phyloP scores from a whole-genome alignment of 2,888 invertebrate species.

The Tortricodes alternella region DNA sequence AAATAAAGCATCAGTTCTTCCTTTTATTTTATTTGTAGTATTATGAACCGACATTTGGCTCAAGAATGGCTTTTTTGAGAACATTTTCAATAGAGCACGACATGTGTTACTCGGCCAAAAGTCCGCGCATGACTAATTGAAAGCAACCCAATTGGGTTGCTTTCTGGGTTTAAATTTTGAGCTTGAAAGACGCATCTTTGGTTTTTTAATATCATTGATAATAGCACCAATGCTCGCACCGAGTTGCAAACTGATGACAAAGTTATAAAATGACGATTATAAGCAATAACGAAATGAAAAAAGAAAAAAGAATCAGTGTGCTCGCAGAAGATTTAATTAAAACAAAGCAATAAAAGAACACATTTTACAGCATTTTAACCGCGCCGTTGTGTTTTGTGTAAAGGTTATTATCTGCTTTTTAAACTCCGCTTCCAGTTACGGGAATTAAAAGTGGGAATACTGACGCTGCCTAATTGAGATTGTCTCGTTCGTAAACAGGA shows the following conservation, averaged over 20 bases:
- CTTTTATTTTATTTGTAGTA: no score
- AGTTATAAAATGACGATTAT: slow-evolving; percentile 9
- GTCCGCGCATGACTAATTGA: no score
- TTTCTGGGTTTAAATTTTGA: no score
- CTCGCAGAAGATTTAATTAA: slow-evolving; percentile 74
- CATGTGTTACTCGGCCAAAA: no score
- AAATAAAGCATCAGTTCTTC: no score
- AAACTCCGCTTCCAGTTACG: slow-evolving; percentile 66
- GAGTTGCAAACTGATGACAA: not conserved
- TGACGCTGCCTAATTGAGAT: slow-evolving; percentile 67
- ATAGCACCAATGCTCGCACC: not conserved
- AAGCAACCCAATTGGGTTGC: no score
- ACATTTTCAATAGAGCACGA: no score
- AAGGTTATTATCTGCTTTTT: slow-evolving; percentile 75
- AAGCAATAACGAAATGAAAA: slow-evolving; percentile 47
- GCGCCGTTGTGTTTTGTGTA: slow-evolving; percentile 57
- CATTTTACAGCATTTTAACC: slow-evolving; percentile 66
- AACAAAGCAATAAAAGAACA: slow-evolving; percentile 67
- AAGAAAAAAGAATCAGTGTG: slow-evolving; percentile 54
- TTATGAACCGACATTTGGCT: no score
- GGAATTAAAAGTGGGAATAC: slow-evolving; percentile 72
- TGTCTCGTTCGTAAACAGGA: slow-evolving; percentile 64
- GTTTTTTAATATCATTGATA: no score
- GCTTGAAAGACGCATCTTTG: no score
- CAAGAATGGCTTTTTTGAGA: no score